These are phyloP conservation scores for Drosophila mimetica DNA, from an alignment of 2,888 invertebrate species.

Conservation along the genomic window DNA sequence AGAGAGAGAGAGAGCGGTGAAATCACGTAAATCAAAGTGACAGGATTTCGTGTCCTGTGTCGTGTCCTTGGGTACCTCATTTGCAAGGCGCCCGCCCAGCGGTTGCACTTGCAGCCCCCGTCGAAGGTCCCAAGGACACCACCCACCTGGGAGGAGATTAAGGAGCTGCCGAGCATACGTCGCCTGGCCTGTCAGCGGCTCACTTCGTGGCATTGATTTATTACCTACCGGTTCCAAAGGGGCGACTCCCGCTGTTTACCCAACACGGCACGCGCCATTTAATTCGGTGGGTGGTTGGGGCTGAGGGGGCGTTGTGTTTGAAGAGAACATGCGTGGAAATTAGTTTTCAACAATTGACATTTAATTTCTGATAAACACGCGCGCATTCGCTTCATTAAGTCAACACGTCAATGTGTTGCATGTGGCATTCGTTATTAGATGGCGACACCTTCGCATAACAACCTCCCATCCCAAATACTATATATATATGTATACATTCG, in stretches of 20 bases:
- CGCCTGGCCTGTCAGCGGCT: constrained; percentile 59
- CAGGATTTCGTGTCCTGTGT: constrained; percentile 51
- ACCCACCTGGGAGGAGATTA: constrained; percentile 38
- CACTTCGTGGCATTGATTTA: constrained; percentile 65
- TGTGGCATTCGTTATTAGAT: constrained; percentile 74
- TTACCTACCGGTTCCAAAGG: constrained; percentile 26
- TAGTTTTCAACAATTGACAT: constrained; percentile 80
- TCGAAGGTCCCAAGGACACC: constrained; percentile 24
- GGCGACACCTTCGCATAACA: constrained; percentile 50
- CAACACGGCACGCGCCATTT: constrained; percentile 71
- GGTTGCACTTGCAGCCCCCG: constrained; percentile 29
- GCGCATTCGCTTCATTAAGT: constrained; percentile 77
- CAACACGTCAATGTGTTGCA: constrained; percentile 75
- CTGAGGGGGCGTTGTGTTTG: neutral
- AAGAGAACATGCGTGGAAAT: constrained; percentile 56
- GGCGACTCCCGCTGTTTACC: constrained; percentile 34
- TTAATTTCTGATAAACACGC: constrained; percentile 82
- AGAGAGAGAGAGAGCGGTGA: constrained; percentile 1
- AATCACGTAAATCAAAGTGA: constrained; percentile 78
- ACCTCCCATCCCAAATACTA: constrained; percentile 1
- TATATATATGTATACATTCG: neutral
- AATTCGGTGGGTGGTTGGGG: constrained; percentile 29
- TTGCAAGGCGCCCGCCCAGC: constrained; percentile 10
- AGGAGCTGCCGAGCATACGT: constrained; percentile 53
- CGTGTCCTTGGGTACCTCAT: constrained; percentile 28